Percentiles rank a stretch among this genome's conserved stretches.
phyloP scores from a whole-genome alignment of 2,888 invertebrate species.

The Hemithea aestivaria region DNA sequence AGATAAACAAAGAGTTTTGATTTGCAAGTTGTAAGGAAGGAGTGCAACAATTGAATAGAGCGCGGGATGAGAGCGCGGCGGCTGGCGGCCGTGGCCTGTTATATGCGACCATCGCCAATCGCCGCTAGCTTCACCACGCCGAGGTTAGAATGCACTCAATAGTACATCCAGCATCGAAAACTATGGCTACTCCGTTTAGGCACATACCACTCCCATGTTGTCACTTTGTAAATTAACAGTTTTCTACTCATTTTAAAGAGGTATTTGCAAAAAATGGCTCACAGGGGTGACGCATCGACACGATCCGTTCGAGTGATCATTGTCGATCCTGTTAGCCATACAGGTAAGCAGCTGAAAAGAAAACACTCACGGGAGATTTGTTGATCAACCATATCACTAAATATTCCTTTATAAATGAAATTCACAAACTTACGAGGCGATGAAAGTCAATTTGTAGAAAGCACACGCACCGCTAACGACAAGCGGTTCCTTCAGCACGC shows the following conservation, averaged over 20 bases:
- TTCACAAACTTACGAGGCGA: conserved; percentile 76
- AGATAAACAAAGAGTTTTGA: no score
- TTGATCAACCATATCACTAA: conserved; percentile 38
- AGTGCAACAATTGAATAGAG: no score
- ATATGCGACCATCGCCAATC: conserved; percentile 23
- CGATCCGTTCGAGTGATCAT: conserved; percentile 71
- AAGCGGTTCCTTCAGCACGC: conserved; percentile 67
- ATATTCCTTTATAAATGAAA: conserved; percentile 57
- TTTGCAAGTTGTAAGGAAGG: no score
- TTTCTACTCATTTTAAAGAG: conserved; percentile 30
- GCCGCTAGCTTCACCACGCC: conserved; percentile 25
- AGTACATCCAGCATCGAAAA: conserved; percentile 13
- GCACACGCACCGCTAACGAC: conserved; percentile 74
- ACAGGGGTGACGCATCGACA: conserved; percentile 79
- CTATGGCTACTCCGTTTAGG: not conserved
- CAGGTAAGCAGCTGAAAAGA: conserved; percentile 24
- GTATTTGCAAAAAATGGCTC: conserved; percentile 71
- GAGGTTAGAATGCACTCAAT: conserved; percentile 54
- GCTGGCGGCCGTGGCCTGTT: conserved; percentile 31
- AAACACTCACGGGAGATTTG: conserved; percentile 31
- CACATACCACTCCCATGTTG: not conserved
- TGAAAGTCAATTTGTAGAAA: conserved; percentile 75
- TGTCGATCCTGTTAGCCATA: conserved; percentile 37
- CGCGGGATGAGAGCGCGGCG: not conserved
- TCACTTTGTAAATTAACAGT: not conserved